Percentiles rank a stretch among this genome's conserved stretches.
Evolutionary conservation across 2,797 vertebrate species (phyloP).

Genomic region (Picus viridis): DNA sequence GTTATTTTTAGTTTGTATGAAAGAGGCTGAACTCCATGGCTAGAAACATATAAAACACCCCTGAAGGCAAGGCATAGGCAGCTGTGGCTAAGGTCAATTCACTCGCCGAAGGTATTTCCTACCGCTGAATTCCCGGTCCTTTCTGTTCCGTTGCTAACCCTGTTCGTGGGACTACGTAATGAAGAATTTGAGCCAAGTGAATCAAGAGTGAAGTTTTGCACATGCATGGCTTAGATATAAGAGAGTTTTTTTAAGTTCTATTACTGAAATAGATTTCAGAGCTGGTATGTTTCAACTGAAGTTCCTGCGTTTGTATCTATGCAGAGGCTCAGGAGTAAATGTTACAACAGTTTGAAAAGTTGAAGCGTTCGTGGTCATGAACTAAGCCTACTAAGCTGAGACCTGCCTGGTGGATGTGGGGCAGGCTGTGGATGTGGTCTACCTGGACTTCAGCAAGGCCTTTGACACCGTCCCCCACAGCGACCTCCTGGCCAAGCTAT

Average conservation of each 20-base stretch:
- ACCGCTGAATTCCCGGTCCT: not conserved
- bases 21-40: not conserved
- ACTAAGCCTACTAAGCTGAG: not conserved
- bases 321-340: not conserved
- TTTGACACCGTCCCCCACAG: no score
- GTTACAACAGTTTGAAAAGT: not conserved
- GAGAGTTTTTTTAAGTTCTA: not conserved
- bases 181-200: not conserved
- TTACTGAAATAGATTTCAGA: not conserved
- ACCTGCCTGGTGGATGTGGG: no score
- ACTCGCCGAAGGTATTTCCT: not conserved
- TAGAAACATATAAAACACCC: not conserved
- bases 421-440: no score
- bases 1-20: rapidly evolving
- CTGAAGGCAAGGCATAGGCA: not conserved
- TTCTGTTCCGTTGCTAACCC: not conserved
- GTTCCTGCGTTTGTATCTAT: not conserved
- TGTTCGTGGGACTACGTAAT: not conserved
- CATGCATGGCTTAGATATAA: not conserved
- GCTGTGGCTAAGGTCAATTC: not conserved
- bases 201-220: not conserved
- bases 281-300: not conserved
- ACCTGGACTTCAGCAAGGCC: no score
- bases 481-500: no score
- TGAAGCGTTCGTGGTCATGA: not conserved